phyloP scores from a whole-genome alignment of 1,140 invertebrate genomes.

The Gryllus bimaculatus region DNA sequence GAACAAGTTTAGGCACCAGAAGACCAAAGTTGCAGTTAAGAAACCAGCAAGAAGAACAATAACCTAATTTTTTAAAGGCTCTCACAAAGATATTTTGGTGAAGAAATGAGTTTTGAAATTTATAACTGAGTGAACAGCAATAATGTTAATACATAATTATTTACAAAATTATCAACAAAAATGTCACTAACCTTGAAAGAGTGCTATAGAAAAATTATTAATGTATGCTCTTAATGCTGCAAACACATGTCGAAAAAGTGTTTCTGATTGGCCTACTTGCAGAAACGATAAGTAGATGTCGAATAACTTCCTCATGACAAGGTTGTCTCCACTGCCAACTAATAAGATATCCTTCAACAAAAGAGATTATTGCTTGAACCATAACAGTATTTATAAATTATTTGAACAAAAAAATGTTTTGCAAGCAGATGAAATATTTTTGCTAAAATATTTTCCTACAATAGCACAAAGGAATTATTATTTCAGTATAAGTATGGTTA shows the following conservation, averaged over 20 bases:
- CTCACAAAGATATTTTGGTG: not conserved
- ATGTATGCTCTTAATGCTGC: constrained; percentile 82
- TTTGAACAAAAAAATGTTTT: no score
- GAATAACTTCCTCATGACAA: constrained; percentile 66
- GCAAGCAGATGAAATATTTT: no score
- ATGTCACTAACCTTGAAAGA: constrained; percentile 60
- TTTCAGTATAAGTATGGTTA: no score
- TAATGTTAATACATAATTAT: constrained; percentile 7
- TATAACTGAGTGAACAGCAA: no score
- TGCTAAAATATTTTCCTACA: no score
- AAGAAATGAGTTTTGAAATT: no score
- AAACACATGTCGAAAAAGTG: constrained; percentile 80
- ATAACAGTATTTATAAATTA: not conserved
- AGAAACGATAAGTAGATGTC: constrained; percentile 78
- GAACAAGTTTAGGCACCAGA: no score
- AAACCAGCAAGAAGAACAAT: no score
- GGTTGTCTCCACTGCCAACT: constrained; percentile 58
- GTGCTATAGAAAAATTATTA: constrained; percentile 73
- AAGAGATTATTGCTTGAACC: not conserved
- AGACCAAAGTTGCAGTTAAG: no score
- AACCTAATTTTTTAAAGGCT: not conserved
- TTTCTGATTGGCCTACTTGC: constrained; percentile 82
- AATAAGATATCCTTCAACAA: not conserved
- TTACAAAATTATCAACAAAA: not conserved
- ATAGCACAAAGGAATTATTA: no score